Conservation (phyloP, 53 echinoderm and acorn worm species). For the Mesocentrotus franciscanus region DNA sequence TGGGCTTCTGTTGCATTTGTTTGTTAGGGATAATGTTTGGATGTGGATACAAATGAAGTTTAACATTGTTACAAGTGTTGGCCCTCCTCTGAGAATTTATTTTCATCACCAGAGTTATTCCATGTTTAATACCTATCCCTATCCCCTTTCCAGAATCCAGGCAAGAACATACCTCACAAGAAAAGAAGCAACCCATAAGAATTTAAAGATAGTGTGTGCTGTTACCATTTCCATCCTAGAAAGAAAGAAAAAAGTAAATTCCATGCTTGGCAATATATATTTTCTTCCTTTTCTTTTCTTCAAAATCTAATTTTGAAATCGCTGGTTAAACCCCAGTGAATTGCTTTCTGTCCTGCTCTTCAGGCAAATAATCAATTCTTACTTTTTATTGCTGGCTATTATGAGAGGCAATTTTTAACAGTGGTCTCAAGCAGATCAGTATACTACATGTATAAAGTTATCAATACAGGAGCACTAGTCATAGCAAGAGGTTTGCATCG, state of each 20-base stretch:
- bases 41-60: background rate
- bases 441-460: background rate
- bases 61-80: background rate
- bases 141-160: background rate
- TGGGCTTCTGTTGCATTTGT: no score
- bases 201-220: no score
- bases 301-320: no score
- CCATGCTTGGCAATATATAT: background rate
- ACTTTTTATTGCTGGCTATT: no score
- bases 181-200: no score
- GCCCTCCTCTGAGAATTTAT: background rate
- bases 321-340: background rate
- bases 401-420: no score
- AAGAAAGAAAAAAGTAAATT: background rate
- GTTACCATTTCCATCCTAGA: background rate
- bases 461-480: background rate
- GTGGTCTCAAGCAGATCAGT: no score
- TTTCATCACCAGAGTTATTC: background rate
- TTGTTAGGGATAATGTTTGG: background rate
- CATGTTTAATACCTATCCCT: background rate
- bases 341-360: background rate
- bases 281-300: background rate
- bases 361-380: background rate
- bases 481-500: background rate
- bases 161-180: background rate